Evolutionary conservation across 2,888 invertebrate species (phyloP), one percentile per base, ranked within the genome.

Genomic region (Andrena chrysosceles): DNA sequence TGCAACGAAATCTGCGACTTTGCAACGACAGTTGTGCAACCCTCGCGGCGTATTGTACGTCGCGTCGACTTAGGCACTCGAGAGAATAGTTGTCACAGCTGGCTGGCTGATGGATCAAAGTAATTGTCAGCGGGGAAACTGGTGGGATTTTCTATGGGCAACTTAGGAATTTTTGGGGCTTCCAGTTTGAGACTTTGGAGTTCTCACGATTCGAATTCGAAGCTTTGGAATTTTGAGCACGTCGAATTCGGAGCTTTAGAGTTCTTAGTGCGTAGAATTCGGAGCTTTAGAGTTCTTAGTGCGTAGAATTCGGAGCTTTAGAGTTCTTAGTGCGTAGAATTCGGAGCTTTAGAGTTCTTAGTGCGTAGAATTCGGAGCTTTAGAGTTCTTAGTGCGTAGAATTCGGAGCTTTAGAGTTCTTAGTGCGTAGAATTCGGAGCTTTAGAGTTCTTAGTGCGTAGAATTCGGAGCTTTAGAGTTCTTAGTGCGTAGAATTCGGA

Each of bases 1-100:
- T 83, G 86, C 83, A 86, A 86, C 54, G 70, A 85, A 80, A 86
- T 82, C 75, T 56, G 64, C 72, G 71, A 77, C 70, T 63, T 33
- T n/a, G 62, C 67, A 67, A 77, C 72, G 78, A 77, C 71, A 77
- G 56, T 87, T 81, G 48, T 26, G 75, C 60, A 72, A 85, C 67
- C 31, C 52, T 7, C 13, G 23, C 52, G 5, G 60, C 29, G 48
- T 33, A 49, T 74, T 70, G 66, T 49, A 10, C 64, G 5, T 49
- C 33, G 16, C 29, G 20, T 69, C 16, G 60, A 35, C n/a, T 29
- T 35, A 42, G 69, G 59, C 59, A 42, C 59, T 48, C 26, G n/a
- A 8, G 69, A 6, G 59, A 23, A 42, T 16, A 42, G 16, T 54
- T 29, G 69, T 59, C 69, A 70, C 69, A 35, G 31, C 42, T 8